Evolutionary conservation across 1,140 invertebrate species (phyloP).

Genomic region (Chironomus striatipennis): DNA sequence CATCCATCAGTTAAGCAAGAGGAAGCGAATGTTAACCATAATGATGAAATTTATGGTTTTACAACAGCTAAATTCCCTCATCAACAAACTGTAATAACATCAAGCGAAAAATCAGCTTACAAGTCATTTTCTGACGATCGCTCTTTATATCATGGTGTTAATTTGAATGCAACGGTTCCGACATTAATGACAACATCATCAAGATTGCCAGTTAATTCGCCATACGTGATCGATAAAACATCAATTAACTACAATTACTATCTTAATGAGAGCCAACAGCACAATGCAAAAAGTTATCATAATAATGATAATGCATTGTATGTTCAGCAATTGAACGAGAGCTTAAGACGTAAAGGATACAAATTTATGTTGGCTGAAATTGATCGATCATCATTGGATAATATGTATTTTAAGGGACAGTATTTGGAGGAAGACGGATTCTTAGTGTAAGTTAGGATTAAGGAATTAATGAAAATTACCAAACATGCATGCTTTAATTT

Average conservation of each 20-base stretch:
- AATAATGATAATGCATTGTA: constrained; percentile 1
- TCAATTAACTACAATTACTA: constrained; percentile 16
- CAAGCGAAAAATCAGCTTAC: constrained; percentile 13
- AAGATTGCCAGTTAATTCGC: not conserved
- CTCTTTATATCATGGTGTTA: constrained; percentile 9
- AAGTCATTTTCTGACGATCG: not conserved
- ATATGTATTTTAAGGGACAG: constrained; percentile 8
- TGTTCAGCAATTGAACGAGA: constrained; percentile 5
- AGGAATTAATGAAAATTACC: not conserved
- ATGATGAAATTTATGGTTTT: constrained; percentile 20
- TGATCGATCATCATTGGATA: not conserved
- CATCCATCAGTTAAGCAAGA: not conserved
- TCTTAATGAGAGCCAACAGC: not conserved
- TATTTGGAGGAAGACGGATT: not conserved
- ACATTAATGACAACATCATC: constrained; percentile 21
- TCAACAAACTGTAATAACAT: not conserved
- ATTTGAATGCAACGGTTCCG: not conserved
- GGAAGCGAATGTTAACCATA: not conserved
- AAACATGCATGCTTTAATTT: not conserved
- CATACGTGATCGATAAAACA: not conserved
- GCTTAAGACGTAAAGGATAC: not conserved
- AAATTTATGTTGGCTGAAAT: constrained; percentile 13
- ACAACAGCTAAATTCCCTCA: not conserved
- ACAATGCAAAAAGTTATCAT: not conserved
- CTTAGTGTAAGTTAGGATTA: constrained; percentile 11